Evolutionary conservation across 2,797 vertebrate genomes (phyloP), one percentile per base, ranked within the genome.

Genomic region (Chelidonichthys spinosus): DNA sequence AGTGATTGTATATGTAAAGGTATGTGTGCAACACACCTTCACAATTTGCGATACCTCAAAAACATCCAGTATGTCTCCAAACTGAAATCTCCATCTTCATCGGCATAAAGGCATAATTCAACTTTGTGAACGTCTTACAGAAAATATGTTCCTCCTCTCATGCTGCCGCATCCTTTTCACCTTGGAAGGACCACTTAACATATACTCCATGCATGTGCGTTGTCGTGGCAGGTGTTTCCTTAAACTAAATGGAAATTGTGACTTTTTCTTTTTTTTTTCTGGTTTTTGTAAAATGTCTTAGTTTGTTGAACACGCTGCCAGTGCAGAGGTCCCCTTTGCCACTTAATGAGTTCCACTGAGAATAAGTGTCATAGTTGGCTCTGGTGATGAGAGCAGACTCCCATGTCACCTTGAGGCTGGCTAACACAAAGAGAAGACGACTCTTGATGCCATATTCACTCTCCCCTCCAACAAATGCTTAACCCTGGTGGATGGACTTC

Each of bases 331-430:
- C 88, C 77, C 81, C 80, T 92, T 89, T 89, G 85, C 78, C 87
- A 87, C 90, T 82, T 93, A 91, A 92, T 93, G 86, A 91, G 91
- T 63, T 83, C 92, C 91, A 64, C 66, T 42, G 92, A 93, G 92
- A 89, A 77, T 90, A 89, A 69, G 76, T 93, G 92, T 93, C 91
- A 91, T 70, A 64, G 81, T 76, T 61, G 79, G 89, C 85, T 80
- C 59, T 74, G 76, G 72, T 91, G 85, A 92, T 80, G 82, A 86
- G 86, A 85, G 84, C 83, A 83, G 84, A 87, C 88, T 89, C 85
- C 79, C 87, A 87, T 86, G 88, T 94, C 92, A 94, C 92, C 91
- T 94, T 94, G 91, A 92, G 89, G 74, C 84, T 82, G 76, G 78
- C 87, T 66, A 71, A 89, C 86, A 92, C 92, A 91, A 90, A 91